Percentiles rank a stretch among this genome's conserved stretches.
phyloP scores from a whole-genome alignment of 2,797 vertebrate species.

The Cottoperca gobio region DNA sequence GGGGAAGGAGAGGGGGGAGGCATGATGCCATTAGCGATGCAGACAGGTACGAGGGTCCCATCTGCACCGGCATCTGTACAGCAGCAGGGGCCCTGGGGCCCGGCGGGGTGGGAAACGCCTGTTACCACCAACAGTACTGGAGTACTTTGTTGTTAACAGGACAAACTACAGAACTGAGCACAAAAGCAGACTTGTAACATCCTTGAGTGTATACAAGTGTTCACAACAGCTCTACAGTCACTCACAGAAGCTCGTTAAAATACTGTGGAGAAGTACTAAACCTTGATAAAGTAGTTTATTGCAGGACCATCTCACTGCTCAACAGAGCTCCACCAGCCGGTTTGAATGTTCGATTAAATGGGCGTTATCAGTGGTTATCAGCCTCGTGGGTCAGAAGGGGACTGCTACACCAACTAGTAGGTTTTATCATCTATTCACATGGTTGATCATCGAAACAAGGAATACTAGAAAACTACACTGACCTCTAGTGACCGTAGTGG shows the following conservation, averaged over 20 bases:
- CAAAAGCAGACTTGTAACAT: background rate
- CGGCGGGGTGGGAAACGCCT: constrained; percentile 83
- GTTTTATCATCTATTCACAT: too few relatives aligned
- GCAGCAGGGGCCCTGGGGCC: constrained; percentile 91
- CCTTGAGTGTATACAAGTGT: background rate
- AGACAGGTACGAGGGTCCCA: constrained; percentile 96
- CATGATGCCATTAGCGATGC: constrained; percentile 92
- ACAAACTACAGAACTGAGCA: background rate
- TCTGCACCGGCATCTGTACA: constrained; percentile 96
- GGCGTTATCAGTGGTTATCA: too few relatives aligned
- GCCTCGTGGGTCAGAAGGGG: too few relatives aligned
- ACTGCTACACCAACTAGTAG: too few relatives aligned
- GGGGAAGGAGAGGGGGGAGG: constrained; percentile 68
- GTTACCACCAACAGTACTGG: constrained; percentile 15
- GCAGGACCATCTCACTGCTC: background rate
- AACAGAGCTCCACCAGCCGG: background rate
- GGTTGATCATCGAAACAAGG: too few relatives aligned
- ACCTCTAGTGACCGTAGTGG: too few relatives aligned
- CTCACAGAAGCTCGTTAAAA: background rate
- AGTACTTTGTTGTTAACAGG: constrained; percentile 10
- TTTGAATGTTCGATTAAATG: too few relatives aligned
- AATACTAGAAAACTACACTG: too few relatives aligned
- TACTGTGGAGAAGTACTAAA: background rate
- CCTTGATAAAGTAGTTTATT: background rate
- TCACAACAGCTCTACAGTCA: background rate